Evolutionary conservation across 2,113 vertebrate species (phyloP), one percentile per base, ranked within the genome.

Genomic region (Colossoma macropomum): DNA sequence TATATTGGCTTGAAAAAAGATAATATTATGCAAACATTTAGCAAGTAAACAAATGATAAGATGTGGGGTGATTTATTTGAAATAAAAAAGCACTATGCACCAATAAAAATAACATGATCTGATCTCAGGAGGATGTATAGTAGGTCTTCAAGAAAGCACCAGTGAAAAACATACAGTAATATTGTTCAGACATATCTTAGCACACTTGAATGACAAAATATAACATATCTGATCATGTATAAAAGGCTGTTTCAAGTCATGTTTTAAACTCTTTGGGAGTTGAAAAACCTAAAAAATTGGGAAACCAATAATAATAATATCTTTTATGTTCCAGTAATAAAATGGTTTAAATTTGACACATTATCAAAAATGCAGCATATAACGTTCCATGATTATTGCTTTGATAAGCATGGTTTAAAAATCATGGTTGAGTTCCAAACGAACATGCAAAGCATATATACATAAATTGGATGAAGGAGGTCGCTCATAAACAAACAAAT

Each of bases 131-230:
- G 69, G 63, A 72, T 80, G 52, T 54, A 84, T 65, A 56, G n/a
- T 76, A 89, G 65, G 54, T 89, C 23, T 91, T 73, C 65, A 85
- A 70, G 92, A 94, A 92, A 94, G 93, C 93, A 94, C 93, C 94
- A 89, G 84, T 88, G 79, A 89, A 45, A 88, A 89, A 89, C 82
- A 69, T 91, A 92, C 87, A 90, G 89, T 90, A 86, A 88, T 84
- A 80, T 41, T 17, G 41, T 74, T 68, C 17, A 68, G 78, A 74
- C 54, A 81, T 75, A 88, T 87, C 59, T 90, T n/a, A 89, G 84
- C 81, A 84, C 48, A 70, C 45, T 79, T 74, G 69, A 77, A 81
- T 88, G 86, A 83, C 87, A 89, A 87, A 28, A 84, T 87, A 76
- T 77, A 75, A 75, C 1, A 25, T 66, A 71, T 85, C 34, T 84